Evolutionary conservation across 2,797 vertebrate genomes (phyloP).

Genomic region (Schizopygopsis malacanthus): DNA sequence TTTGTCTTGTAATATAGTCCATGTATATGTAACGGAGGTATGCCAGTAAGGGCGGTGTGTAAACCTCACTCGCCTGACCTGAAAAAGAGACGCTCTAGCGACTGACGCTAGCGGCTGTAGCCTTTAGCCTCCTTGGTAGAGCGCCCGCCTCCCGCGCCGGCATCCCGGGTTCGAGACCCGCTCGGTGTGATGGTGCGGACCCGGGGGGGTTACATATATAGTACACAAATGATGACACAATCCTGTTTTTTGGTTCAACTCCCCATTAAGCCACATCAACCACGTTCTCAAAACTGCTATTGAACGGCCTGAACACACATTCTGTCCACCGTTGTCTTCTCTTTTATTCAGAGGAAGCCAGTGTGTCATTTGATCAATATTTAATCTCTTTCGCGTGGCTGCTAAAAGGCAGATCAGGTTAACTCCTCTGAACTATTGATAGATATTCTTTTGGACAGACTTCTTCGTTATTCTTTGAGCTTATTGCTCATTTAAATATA

Average conservation of each 20-base stretch:
- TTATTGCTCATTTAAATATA: neutral
- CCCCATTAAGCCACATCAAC: neutral
- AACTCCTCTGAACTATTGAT: constrained; percentile 22
- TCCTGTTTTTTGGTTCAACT: too few species aligned
- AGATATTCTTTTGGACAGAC: neutral
- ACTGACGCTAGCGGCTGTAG: too few species aligned
- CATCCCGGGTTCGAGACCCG: too few species aligned
- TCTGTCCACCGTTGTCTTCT: constrained; percentile 22
- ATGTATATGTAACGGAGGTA: neutral
- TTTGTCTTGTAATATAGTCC: too few species aligned
- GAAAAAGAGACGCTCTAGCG: too few species aligned
- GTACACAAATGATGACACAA: neutral
- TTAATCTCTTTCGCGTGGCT: constrained; percentile 27
- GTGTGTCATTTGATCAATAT: constrained; percentile 47
- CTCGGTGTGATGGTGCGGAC: too few species aligned
- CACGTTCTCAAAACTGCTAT: constrained; percentile 7
- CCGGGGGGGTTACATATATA: too few species aligned
- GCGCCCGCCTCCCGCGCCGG: too few species aligned
- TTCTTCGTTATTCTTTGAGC: neutral
- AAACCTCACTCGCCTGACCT: too few species aligned
- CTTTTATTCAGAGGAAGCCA: constrained; percentile 36
- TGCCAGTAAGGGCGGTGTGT: too few species aligned
- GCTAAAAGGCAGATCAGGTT: constrained; percentile 37
- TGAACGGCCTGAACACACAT: constrained; percentile 16
- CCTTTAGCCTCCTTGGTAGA: too few species aligned